Evolutionary conservation across 2,888 invertebrate genomes (phyloP), one percentile per base, ranked within the genome.

Genomic region (Plutella xylostella): DNA sequence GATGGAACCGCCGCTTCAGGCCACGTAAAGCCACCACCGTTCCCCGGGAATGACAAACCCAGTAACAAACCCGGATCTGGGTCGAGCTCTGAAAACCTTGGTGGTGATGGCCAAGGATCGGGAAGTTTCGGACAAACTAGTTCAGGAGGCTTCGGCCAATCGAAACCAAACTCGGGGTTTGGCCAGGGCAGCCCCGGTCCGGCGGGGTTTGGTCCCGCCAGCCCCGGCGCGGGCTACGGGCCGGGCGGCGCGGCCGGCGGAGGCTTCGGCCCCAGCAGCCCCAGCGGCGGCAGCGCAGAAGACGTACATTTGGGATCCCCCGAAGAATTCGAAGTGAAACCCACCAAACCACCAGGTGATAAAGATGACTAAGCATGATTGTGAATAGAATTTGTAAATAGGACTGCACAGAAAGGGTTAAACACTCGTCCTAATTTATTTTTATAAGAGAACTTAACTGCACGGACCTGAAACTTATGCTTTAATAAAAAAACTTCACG

Each of bases 1-100:
- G 84, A 84, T 49, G 85, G 82, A 22, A 85, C 87, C 4, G 87
- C 87, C 28, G 87, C 87, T 21, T 87, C 86, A 52, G 87, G 87
- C 0, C 85, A 85, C 55, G 76, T 85, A 5, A 86, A 86, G 55
- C 86, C 86, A 17, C 76, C 80, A 12, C 80, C 79, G 2, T 83
- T 77, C 56, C 67, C 74, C 28, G 51, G 53, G n/a, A 59, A 65
- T 42, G 78, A 80, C 12, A 65, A 67, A 51, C 68, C 72, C 3
- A 61, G 54, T 44, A 65, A 55, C 48, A 54, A 55, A 48, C 50
- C 61, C 54, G 51, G 54, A 46, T 33, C 38, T 28, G 50, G 57
- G 50, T 40, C 59, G 15, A 60, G 55, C 45, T 48, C 44, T n/a
- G 55, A 55, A 28, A 42, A 52, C 42, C 52, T 46, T 9, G 45